Evolutionary conservation across 1,140 invertebrate genomes (phyloP).

Genomic region (Maconellicoccus hirsutus): DNA sequence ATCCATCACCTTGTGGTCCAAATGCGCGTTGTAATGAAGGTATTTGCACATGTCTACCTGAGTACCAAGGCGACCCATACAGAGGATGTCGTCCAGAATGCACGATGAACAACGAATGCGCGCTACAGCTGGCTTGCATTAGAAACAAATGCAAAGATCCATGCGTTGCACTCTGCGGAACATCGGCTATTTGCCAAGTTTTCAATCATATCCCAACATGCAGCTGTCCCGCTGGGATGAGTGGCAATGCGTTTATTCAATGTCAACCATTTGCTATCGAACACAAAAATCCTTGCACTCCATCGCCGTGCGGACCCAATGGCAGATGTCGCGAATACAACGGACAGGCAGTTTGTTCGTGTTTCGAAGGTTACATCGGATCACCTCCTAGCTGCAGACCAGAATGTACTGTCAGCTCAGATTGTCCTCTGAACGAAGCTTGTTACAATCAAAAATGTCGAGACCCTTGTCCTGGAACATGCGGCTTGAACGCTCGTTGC

Average conservation of each 20-base stretch:
- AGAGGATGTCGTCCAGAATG: constrained; percentile 62
- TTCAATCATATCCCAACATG: constrained; percentile 58
- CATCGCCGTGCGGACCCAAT: constrained; percentile 57
- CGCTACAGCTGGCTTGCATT: constrained; percentile 51
- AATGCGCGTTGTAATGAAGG: constrained; percentile 46
- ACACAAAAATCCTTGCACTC: constrained; percentile 40
- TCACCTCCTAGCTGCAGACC: constrained; percentile 40
- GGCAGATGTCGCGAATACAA: constrained; percentile 46
- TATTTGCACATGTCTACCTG: constrained; percentile 48
- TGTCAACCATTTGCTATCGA: constrained; percentile 35
- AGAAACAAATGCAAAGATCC: constrained; percentile 57
- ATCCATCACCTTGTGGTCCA: constrained; percentile 54
- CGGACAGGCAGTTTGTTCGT: constrained; percentile 45
- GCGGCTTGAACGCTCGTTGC: constrained; percentile 49
- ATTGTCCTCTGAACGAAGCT: constrained; percentile 40
- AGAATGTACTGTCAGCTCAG: constrained; percentile 42
- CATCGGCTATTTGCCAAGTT: constrained; percentile 52
- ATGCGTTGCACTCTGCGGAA: constrained; percentile 53
- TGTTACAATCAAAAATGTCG: constrained; percentile 44
- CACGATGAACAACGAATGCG: constrained; percentile 53
- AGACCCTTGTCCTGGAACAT: constrained; percentile 44
- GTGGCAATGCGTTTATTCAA: constrained; percentile 36
- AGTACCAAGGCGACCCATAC: constrained; percentile 57
- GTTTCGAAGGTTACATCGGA: constrained; percentile 37
- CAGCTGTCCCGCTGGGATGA: constrained; percentile 45